Base-by-base conservation (phyloP, 2,113 vertebrate genomes). In the Opisthocomus hoazin region DNA sequence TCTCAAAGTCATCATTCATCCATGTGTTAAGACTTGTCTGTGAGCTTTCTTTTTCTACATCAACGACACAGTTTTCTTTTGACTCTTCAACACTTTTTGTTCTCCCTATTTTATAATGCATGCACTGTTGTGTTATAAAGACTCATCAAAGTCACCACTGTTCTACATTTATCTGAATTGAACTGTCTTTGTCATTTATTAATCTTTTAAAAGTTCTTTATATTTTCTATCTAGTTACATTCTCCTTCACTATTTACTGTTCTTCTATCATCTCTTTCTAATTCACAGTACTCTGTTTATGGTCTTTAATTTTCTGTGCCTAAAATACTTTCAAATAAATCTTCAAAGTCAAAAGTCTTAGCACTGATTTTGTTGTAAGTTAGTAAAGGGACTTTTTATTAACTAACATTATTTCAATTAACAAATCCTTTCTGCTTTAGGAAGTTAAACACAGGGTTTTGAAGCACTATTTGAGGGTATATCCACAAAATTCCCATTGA, bases 101-200 rank as follows among this genome's bases (percentile, higher is more conserved):
- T 96, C 94, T 89, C 94, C 34, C 41, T 94, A 5, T 94, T 97
- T 96, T 92, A 96, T 92, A 94, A 96, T 96, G 69, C 57, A 95
- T 95, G 79, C 77, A 90, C 83, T 66, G 46, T 86, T 96, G 76
- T 94, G 79, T 84, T 85, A 85, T 93, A 97, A 97, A 96, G 95
- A 83, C 70, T 97, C 94, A 97, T 96, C 96, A 97, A 96, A 97
- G 94, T 90, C 90, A 93, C 51, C 39, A 96, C 75, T 89, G 91
- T 94, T 97, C 87, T 94, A 94, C 95, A 87, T 84, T 97, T 95
- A 95, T 94, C 95, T 85, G 54, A 82, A 94, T 16, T 97, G 96
- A 96, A 96, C 77, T 97, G 46, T 45, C 84, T 94, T 94, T 96
- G 84, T 94, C 70, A 96, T 93, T 94, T 94, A 96, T 94, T 97